Percentiles rank a stretch among this genome's conserved stretches.
Evolutionary conservation across 1,140 invertebrate species (phyloP).

Genomic region (Mya arenaria): DNA sequence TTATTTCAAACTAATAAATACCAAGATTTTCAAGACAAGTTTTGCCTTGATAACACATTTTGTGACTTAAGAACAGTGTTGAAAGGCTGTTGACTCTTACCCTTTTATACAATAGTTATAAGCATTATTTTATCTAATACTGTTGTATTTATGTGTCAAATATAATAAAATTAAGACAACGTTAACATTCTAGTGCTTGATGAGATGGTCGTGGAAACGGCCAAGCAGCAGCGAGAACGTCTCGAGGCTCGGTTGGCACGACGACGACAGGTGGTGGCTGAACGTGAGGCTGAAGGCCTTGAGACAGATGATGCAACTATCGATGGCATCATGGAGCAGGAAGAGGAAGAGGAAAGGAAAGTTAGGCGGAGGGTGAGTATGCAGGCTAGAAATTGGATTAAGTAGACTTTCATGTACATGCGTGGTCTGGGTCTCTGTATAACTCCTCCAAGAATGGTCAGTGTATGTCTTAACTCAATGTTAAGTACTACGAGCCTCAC

Average conservation of each 20-base stretch:
- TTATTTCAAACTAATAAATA: no score
- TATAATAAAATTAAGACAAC: no score
- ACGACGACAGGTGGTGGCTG: slow-evolving; percentile 61
- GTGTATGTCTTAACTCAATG: no score
- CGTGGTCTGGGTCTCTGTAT: background rate
- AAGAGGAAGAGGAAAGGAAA: slow-evolving; percentile 63
- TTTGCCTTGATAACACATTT: no score
- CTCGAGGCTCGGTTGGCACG: slow-evolving; percentile 62
- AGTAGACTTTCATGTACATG: background rate
- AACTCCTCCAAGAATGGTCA: no score
- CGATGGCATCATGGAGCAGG: slow-evolving; percentile 65
- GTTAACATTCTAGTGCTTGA: slow-evolving; percentile 64
- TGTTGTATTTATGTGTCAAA: no score
- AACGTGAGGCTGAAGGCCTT: slow-evolving; percentile 71
- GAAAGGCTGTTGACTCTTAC: no score
- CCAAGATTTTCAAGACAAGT: no score
- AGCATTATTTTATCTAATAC: no score
- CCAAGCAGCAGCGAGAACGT: slow-evolving; percentile 63
- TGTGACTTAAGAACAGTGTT: no score
- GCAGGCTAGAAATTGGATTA: background rate
- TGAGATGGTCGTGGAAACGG: slow-evolving; percentile 64
- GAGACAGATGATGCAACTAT: slow-evolving; percentile 68
- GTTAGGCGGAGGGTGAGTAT: slow-evolving; percentile 64
- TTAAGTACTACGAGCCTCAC: no score
- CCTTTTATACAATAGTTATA: no score